Evolutionary conservation across 2,113 vertebrate genomes (phyloP).

Genomic region (Cebus imitator): DNA sequence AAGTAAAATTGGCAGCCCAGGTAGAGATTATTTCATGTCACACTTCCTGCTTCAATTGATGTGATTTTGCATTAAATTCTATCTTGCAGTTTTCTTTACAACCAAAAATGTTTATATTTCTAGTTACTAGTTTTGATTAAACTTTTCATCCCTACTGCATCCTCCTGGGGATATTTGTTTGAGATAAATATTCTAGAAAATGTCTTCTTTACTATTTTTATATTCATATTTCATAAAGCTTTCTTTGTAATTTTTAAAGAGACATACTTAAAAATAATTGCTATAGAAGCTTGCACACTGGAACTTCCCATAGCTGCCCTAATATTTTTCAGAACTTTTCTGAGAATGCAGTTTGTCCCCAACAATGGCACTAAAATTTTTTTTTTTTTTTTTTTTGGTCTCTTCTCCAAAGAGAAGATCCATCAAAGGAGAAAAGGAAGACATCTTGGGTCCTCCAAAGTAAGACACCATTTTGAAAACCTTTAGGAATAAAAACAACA

Average conservation of each 20-base stretch:
- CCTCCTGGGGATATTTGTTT: constrained; percentile 15
- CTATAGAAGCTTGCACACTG: background rate
- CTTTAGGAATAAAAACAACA: constrained; percentile 8
- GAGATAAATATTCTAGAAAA: constrained; percentile 30
- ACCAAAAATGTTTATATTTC: constrained; percentile 14
- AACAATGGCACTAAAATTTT: background rate
- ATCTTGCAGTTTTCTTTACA: constrained; percentile 15
- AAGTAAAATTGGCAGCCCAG: background rate
- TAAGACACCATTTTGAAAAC: background rate
- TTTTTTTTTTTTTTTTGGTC: background rate
- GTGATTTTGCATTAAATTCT: background rate
- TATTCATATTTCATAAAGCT: constrained; percentile 7
- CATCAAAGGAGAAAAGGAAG: constrained; percentile 31
- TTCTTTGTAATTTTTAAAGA: background rate
- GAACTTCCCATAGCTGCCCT: background rate
- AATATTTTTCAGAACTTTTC: constrained; percentile 38
- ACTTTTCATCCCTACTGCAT: background rate
- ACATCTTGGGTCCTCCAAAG: background rate
- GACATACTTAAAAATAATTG: constrained; percentile 45
- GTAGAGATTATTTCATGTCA: background rate
- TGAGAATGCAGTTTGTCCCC: constrained; percentile 25
- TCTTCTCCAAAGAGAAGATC: constrained; percentile 8
- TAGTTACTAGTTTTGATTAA: constrained; percentile 40
- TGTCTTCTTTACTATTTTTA: background rate
- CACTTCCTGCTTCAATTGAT: background rate